Evolutionary conservation across 2,113 vertebrate genomes (phyloP).

Genomic region (Abramis brama): DNA sequence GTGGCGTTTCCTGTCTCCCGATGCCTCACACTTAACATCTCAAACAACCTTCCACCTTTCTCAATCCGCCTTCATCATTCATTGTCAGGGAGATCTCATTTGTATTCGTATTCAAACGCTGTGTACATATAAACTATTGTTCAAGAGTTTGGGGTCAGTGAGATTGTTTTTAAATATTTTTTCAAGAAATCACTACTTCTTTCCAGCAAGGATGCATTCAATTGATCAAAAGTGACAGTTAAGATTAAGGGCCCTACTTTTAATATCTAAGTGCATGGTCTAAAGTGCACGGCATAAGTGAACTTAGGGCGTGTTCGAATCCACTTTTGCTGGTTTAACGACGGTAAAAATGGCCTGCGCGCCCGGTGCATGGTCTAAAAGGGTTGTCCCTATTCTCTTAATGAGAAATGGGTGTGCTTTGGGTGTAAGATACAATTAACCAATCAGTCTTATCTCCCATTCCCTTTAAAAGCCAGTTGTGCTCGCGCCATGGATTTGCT

Average conservation of each 20-base stretch:
- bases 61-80: neutral
- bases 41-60: neutral
- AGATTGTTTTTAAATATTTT: neutral
- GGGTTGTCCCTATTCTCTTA: too few species aligned
- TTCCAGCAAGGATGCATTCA: neutral
- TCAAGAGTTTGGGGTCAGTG: neutral
- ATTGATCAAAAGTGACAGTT: neutral
- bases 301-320: too few species aligned
- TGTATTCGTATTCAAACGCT: neutral
- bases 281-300: too few species aligned
- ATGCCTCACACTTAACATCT: constrained; percentile 24
- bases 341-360: too few species aligned
- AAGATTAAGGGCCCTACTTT: neutral
- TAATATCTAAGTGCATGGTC: too few species aligned
- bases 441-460: too few species aligned
- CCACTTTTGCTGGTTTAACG: too few species aligned
- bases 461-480: too few species aligned
- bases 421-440: too few species aligned
- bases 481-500: too few species aligned
- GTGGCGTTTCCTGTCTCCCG: neutral
- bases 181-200: neutral
- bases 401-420: too few species aligned
- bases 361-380: too few species aligned
- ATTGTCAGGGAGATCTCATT: neutral
- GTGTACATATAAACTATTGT: neutral